Percentiles rank a stretch among this genome's conserved stretches.
phyloP scores from a whole-genome alignment of 2,797 vertebrate species.

The Thaleichthys pacificus region DNA sequence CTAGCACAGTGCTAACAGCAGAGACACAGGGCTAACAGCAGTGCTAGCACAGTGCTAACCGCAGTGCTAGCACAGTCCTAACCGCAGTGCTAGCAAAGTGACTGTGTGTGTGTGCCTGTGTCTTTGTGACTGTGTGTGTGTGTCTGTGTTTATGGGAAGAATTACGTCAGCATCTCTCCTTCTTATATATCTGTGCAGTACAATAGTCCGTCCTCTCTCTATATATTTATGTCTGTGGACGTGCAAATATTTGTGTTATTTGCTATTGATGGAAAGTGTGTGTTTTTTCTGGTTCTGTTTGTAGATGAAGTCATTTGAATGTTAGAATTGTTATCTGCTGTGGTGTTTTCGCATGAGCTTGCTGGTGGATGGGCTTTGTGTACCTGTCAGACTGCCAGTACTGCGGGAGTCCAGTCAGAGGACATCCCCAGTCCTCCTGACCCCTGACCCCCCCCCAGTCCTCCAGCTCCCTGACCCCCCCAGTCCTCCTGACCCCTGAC shows the following conservation, averaged over 20 bases:
- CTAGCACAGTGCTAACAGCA: too few species aligned
- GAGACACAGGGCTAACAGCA: too few species aligned
- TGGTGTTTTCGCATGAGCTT: background rate
- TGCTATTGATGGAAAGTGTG: too few species aligned
- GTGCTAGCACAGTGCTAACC: too few species aligned
- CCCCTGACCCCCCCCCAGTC: background rate
- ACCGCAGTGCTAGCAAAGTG: too few species aligned
- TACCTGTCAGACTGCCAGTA: background rate
- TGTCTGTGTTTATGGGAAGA: slow-evolving; percentile 11
- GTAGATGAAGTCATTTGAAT: background rate
- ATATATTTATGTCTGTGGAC: slow-evolving; percentile 36
- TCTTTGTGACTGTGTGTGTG: slow-evolving; percentile 32
- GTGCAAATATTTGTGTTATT: slow-evolving; percentile 11
- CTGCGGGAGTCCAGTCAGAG: too few species aligned
- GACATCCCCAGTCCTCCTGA: background rate
- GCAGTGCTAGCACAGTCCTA: too few species aligned
- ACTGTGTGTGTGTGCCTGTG: slow-evolving; percentile 9
- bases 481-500: background rate
- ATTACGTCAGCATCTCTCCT: slow-evolving; percentile 21
- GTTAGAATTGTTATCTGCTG: too few species aligned
- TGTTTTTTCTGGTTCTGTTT: background rate
- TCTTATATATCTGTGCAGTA: slow-evolving; percentile 16
- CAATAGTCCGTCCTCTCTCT: slow-evolving; percentile 19
- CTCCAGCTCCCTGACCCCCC: background rate
- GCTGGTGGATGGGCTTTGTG: background rate